A percentile compares a stretch with the other conserved stretches of the same genome.
phyloP scores from a whole-genome alignment of 2,888 invertebrate genomes.

The Orthosia cruda region DNA sequence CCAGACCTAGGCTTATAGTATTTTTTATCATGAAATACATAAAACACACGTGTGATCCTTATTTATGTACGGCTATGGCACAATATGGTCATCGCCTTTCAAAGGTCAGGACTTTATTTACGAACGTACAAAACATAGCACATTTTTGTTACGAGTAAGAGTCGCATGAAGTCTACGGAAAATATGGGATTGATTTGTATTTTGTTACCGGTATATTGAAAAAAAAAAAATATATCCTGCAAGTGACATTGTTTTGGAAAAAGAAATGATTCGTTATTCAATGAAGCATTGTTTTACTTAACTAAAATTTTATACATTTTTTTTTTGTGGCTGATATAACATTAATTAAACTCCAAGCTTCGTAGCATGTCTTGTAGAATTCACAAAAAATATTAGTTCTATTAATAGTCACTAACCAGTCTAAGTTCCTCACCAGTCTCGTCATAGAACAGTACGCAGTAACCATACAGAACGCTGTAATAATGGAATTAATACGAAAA shows the following conservation, averaged over 20 bases:
- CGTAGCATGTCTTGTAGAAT: neutral
- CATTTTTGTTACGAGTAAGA: slow-evolving; percentile 40
- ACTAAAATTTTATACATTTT: neutral
- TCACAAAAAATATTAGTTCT: too few species aligned
- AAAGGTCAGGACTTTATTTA: slow-evolving; percentile 64
- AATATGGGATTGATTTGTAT: slow-evolving; percentile 1
- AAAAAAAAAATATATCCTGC: too few species aligned
- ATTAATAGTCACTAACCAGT: too few species aligned
- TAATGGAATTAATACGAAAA: too few species aligned
- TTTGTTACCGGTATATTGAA: too few species aligned
- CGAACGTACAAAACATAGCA: slow-evolving; percentile 34
- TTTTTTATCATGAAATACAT: slow-evolving; percentile 48
- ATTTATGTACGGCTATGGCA: slow-evolving; percentile 24
- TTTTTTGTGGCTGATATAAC: neutral
- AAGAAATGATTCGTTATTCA: neutral
- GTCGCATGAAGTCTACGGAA: slow-evolving; percentile 2
- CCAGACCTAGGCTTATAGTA: slow-evolving; percentile 10
- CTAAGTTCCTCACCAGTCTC: too few species aligned
- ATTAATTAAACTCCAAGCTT: slow-evolving; percentile 2
- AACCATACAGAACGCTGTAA: too few species aligned
- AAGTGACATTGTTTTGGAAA: neutral
- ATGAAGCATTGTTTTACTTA: neutral
- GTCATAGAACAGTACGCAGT: too few species aligned
- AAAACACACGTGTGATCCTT: slow-evolving; percentile 63
- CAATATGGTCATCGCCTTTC: slow-evolving; percentile 53